Conservation (phyloP, 2,888 invertebrate genomes). For the Tetrapedia diversipes region DNA sequence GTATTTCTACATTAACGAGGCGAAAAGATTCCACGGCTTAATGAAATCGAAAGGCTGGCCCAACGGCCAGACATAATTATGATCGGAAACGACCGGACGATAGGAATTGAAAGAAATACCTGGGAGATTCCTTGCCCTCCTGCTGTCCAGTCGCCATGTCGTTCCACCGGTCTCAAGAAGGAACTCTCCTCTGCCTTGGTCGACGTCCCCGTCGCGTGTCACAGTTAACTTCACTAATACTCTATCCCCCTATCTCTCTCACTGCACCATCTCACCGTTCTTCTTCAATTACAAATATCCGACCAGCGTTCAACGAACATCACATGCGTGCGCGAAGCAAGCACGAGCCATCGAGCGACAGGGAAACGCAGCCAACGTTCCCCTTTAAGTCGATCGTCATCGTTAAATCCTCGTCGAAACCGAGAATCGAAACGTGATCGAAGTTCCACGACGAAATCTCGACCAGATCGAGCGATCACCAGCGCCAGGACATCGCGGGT, state of each 20-base stretch:
- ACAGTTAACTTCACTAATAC: constrained; percentile 55
- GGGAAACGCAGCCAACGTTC: not conserved
- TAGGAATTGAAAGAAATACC: constrained; percentile 67
- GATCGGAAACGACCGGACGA: not conserved
- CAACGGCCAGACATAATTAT: not conserved
- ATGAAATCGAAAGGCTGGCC: not conserved
- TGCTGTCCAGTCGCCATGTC: constrained; percentile 78
- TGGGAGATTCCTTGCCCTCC: constrained; percentile 81
- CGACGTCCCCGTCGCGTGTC: constrained; percentile 13
- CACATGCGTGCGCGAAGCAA: constrained; percentile 1
- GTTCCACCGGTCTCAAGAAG: constrained; percentile 40
- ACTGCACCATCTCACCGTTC: constrained; percentile 61
- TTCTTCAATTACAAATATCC: not conserved
- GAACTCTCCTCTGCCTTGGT: constrained; percentile 34
- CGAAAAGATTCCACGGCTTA: not conserved
- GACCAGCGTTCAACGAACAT: constrained; percentile 28
- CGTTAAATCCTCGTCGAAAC: not conserved
- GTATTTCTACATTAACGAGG: too few relatives aligned
- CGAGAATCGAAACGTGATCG: not conserved
- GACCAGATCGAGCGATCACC: not conserved
- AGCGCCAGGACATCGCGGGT: not conserved
- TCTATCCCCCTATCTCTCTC: constrained; percentile 49
- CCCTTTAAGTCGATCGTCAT: not conserved
- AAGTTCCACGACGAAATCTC: not conserved
- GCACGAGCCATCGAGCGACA: not conserved